These are phyloP conservation scores for Latrodectus hesperus DNA, from an alignment of 2,888 invertebrate genomes.

Conservation along the genomic window DNA sequence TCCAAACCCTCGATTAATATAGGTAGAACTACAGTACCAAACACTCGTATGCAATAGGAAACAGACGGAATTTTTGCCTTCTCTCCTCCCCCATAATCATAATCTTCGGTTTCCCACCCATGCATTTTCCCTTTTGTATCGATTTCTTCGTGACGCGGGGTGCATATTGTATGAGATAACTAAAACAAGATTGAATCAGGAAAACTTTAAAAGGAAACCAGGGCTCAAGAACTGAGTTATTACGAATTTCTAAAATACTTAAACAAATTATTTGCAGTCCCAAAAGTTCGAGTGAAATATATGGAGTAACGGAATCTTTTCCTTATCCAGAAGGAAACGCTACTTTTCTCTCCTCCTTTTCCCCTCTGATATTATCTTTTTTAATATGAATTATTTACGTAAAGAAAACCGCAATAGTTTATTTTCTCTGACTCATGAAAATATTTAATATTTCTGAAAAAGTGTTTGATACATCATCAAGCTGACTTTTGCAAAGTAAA, in stretches of 20 bases:
- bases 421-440: too few species aligned
- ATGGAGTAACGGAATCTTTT: too few species aligned
- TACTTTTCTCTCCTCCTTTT: too few species aligned
- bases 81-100: neutral
- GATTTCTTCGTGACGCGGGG: constrained; percentile 9
- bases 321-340: too few species aligned
- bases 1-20: constrained; percentile 13
- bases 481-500: too few species aligned
- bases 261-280: neutral
- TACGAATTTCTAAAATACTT: neutral
- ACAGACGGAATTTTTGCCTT: constrained; percentile 7
- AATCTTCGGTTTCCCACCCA: constrained; percentile 21
- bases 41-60: constrained; percentile 5
- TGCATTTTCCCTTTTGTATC: neutral
- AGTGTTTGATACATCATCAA: too few species aligned
- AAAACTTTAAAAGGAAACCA: neutral
- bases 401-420: too few species aligned
- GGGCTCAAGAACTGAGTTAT: neutral
- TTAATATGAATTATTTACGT: too few species aligned
- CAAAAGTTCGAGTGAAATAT: too few species aligned
- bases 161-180: constrained; percentile 28
- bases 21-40: neutral
- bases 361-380: too few species aligned
- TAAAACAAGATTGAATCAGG: constrained; percentile 1
- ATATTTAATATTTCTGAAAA: too few species aligned